phyloP scores from a whole-genome alignment of 2,888 invertebrate species.

The Noctuana brunneofusca region DNA sequence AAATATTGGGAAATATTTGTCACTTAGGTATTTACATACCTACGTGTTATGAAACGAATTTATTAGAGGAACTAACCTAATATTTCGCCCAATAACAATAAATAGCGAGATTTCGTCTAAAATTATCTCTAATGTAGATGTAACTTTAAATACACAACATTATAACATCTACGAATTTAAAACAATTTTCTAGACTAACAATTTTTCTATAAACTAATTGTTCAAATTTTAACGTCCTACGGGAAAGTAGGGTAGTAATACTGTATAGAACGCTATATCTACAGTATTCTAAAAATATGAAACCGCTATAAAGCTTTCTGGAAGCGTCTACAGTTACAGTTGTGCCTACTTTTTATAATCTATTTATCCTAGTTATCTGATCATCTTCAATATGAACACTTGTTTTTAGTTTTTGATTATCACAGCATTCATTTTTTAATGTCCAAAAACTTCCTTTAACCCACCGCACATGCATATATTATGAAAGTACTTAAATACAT shows the following conservation, averaged over 20 bases:
- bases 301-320: conserved; percentile 63
- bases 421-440: background rate
- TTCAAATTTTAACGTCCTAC: conserved; percentile 23
- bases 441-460: background rate
- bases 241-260: conserved; percentile 22
- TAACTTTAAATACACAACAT: background rate
- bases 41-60: too few species aligned
- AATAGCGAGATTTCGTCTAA: too few species aligned
- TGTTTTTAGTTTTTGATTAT: background rate
- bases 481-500: conserved; percentile 3
- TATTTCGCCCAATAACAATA: too few species aligned
- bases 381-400: conserved; percentile 2
- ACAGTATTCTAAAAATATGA: conserved; percentile 8
- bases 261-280: conserved; percentile 22
- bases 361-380: background rate
- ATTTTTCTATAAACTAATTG: conserved; percentile 20
- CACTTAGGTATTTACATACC: too few species aligned
- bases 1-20: too few species aligned
- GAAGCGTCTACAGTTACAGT: conserved; percentile 62
- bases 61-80: too few species aligned
- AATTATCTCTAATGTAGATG: background rate
- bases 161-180: conserved; percentile 5
- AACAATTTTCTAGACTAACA: conserved; percentile 8
- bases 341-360: conserved; percentile 30
- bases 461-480: background rate